Conservation (phyloP, 2,888 invertebrate species). For the Cistogaster globosa region DNA sequence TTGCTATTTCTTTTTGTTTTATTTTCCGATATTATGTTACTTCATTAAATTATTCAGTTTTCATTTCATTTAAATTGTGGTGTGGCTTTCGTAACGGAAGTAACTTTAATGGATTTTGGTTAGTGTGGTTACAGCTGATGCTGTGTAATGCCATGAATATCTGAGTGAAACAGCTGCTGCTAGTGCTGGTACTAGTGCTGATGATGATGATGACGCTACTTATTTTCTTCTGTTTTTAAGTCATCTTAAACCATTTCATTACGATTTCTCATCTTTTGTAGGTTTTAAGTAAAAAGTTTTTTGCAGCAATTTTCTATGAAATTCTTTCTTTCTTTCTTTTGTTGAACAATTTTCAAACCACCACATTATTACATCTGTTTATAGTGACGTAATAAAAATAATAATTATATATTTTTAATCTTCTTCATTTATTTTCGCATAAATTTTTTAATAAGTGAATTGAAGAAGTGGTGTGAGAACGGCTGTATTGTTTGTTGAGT, state of each 20-base stretch:
- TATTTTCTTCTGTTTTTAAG: neutral
- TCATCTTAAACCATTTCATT: slow-evolving; percentile 30
- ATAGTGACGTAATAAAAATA: slow-evolving; percentile 55
- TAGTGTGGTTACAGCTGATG: slow-evolving; percentile 65
- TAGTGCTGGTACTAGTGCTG: neutral
- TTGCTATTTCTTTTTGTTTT: slow-evolving; percentile 5
- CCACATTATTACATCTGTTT: slow-evolving; percentile 60
- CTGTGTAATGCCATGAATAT: slow-evolving; percentile 59
- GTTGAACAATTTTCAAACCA: slow-evolving; percentile 49
- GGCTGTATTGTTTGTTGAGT: slow-evolving; percentile 16
- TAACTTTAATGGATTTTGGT: slow-evolving; percentile 70
- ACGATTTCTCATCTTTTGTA: slow-evolving; percentile 27
- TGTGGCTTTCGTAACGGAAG: slow-evolving; percentile 54
- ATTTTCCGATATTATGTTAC: neutral
- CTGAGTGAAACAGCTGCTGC: slow-evolving; percentile 55
- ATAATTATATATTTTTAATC: slow-evolving; percentile 39
- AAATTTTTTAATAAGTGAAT: slow-evolving; percentile 56
- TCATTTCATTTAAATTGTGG: slow-evolving; percentile 53
- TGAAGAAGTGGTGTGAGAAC: slow-evolving; percentile 2
- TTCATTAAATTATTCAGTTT: slow-evolving; percentile 39
- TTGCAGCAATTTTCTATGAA: no score
- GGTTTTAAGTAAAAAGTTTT: slow-evolving; percentile 9
- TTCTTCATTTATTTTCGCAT: slow-evolving; percentile 15
- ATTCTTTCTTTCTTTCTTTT: slow-evolving; percentile 33
- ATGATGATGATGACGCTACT: neutral